These are phyloP conservation scores for Phaethornis superciliosus DNA, from an alignment of 2,113 vertebrate species.

Conservation along the genomic window DNA sequence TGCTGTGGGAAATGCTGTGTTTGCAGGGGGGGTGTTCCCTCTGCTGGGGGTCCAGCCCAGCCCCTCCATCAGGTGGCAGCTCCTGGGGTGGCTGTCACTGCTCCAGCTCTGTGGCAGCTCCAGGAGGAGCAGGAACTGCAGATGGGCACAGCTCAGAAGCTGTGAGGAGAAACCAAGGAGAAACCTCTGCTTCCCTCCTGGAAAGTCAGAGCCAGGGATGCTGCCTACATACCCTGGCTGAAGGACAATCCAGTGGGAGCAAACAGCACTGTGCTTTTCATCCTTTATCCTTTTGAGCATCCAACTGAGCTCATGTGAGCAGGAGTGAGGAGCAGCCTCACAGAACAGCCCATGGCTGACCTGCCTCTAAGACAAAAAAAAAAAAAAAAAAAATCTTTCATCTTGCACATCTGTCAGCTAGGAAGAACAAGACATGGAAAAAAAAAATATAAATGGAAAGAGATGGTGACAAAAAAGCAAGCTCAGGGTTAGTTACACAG, in stretches of 20 bases:
- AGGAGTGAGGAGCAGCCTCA: neutral
- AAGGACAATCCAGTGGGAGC: neutral
- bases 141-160: neutral
- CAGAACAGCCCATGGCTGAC: rapidly evolving
- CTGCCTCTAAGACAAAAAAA: neutral
- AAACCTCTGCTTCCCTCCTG: neutral
- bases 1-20: rapidly evolving
- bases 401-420: neutral
- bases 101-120: neutral
- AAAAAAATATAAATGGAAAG: neutral
- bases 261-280: neutral
- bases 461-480: neutral
- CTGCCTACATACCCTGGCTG: neutral
- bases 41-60: neutral
- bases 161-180: rapidly evolving
- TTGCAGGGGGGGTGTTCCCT: too few relatives aligned
- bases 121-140: neutral
- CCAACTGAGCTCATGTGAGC: neutral
- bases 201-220: neutral
- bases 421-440: neutral
- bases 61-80: too few relatives aligned
- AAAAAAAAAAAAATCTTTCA: neutral
- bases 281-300: neutral
- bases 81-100: neutral
- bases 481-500: neutral